phyloP scores from a whole-genome alignment of 2,113 vertebrate species.

The Sander vitreus region DNA sequence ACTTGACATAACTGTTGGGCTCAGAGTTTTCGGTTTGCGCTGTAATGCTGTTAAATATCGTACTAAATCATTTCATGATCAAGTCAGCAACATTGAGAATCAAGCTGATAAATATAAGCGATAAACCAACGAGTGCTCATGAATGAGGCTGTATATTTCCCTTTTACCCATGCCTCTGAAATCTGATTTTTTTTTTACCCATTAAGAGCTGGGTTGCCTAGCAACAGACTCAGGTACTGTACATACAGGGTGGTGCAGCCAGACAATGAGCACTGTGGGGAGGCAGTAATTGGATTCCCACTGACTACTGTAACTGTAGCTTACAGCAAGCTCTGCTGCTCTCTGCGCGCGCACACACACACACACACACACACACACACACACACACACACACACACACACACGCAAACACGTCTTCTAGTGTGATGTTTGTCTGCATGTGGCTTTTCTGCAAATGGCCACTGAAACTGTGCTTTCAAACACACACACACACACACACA shows the following conservation, averaged over 20 bases:
- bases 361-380: background rate
- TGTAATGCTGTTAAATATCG: background rate
- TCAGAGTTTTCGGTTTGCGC: background rate
- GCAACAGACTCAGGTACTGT: slow-evolving; percentile 78
- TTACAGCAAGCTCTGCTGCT: slow-evolving; percentile 24
- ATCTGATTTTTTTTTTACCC: slow-evolving; percentile 46
- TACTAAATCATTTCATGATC: background rate
- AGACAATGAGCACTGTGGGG: slow-evolving; percentile 69
- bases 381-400: slow-evolving; percentile 2
- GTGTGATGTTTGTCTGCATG: background rate
- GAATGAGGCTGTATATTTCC: slow-evolving; percentile 31
- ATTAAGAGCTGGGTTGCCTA: slow-evolving; percentile 62
- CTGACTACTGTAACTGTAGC: slow-evolving; percentile 52
- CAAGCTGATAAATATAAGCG: background rate
- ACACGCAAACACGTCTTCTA: background rate
- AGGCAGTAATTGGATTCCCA: slow-evolving; percentile 65
- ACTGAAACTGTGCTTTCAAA: background rate
- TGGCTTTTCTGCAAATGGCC: background rate
- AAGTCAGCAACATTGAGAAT: background rate
- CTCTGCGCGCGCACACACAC: background rate
- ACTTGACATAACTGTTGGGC: background rate
- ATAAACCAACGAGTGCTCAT: slow-evolving; percentile 20
- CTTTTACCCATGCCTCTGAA: slow-evolving; percentile 38
- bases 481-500: slow-evolving; percentile 20
- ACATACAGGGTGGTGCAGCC: slow-evolving; percentile 53